A percentile compares a stretch with the other conserved stretches of the same genome.
Conservation (phyloP, 2,888 invertebrate species). For the Drosophila prostipennis region DNA sequence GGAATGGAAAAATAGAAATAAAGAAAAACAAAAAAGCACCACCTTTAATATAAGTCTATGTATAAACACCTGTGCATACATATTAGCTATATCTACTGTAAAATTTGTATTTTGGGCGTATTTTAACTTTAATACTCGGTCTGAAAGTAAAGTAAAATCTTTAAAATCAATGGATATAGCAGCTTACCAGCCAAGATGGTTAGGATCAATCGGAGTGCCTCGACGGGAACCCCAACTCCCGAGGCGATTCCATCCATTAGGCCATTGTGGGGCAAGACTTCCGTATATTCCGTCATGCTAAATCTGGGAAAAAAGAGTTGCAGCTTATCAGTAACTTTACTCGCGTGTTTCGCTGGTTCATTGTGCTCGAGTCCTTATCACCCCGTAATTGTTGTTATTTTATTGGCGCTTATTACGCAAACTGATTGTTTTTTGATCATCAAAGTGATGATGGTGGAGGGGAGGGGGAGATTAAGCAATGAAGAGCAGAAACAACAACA, state of each 20-base stretch:
- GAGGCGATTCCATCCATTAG: constrained; percentile 34
- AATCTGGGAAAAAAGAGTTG: constrained; percentile 26
- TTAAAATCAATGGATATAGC: not conserved
- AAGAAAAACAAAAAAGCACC: too few relatives aligned
- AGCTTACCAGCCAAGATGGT: constrained; percentile 87
- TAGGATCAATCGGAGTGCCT: constrained; percentile 87
- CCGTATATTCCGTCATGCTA: constrained; percentile 35
- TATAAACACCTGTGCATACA: constrained; percentile 14
- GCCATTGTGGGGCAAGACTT: constrained; percentile 19
- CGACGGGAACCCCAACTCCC: constrained; percentile 86
- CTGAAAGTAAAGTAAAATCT: not conserved
- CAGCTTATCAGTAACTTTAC: constrained; percentile 31
- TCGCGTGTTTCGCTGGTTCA: constrained; percentile 33
- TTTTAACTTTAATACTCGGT: not conserved
- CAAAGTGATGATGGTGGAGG: not conserved
- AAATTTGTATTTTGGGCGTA: not conserved
- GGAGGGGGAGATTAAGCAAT: not conserved
- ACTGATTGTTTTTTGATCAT: constrained; percentile 38
- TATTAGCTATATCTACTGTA: not conserved
- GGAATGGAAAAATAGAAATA: too few relatives aligned
- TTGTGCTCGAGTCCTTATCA: constrained; percentile 37
- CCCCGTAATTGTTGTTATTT: constrained; percentile 28
- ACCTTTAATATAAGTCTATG: not conserved
- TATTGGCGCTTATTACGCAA: constrained; percentile 34
- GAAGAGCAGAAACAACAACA: constrained; percentile 19